Evolutionary conservation across 2,888 invertebrate species (phyloP), one percentile per base, ranked within the genome.

Genomic region (Xanthorhoe spadicearia): DNA sequence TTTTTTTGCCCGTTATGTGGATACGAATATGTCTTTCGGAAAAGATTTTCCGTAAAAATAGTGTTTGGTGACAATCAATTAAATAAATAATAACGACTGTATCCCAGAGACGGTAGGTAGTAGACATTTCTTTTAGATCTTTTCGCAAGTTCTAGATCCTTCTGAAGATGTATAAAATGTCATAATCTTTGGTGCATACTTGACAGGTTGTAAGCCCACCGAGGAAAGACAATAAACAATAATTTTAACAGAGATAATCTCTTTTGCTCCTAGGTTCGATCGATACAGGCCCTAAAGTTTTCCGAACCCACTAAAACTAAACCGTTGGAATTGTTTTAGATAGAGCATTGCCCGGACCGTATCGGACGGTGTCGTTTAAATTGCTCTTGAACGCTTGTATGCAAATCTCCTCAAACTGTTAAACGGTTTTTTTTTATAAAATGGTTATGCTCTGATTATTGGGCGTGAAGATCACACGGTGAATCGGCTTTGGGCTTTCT

Each of bases 361-460:
- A 64, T 68, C 68, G 35, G 62, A 23, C 52, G 46, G 60, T 64
- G 64, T 61, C 62, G 48, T 64, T 64, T 58, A 64, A 65, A 70
- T 70, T 58, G 68, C 52, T 69, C 71, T 80, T 79, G 70, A 78
- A 75, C 75, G 78, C 80, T 83, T 85, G 84, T 89, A 91, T 89
- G 89, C 85, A 89, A 89, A 92, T 89, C 75, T 72, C 64, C 74
- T 75, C 77, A 74, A 81, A 82, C 81, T 77, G 78, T 76, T 80
- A 83, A 88, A 88, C 88, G 84, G 87, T 85, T 84, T 82, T 77
- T 82, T 79, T 81, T 49, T 54, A 75, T 80, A 78, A 83, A 89
- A 85, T 81, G 79, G 86, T 85, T 83, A 81, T 85, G 84, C 83
- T 83, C 87, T 86, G 86, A 78, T 89, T 88, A 89, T 86, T 82